phyloP scores from a whole-genome alignment of 64 coral and sea anemone genomes.

The Hydrozoanthus tunicans region DNA sequence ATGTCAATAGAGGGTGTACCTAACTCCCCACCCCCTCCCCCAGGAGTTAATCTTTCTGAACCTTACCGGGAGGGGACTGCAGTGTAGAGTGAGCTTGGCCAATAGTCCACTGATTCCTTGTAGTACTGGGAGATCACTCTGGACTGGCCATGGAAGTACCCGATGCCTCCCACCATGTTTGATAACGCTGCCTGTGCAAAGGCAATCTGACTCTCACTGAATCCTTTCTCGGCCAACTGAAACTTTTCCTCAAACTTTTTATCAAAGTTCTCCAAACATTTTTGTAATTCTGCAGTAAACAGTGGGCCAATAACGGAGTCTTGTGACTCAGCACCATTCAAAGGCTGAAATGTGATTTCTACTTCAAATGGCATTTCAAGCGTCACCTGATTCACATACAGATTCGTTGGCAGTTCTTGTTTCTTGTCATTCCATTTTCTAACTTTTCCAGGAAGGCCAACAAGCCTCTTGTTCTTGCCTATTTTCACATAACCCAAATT shows the following conservation, averaged over 20 bases:
- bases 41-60: background rate
- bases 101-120: constrained; percentile 93
- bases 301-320: constrained; percentile 62
- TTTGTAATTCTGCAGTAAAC: constrained; percentile 64
- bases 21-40: background rate
- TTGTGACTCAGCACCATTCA: constrained; percentile 53
- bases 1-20: background rate
- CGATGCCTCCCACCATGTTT: constrained; percentile 93
- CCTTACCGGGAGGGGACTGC: constrained; percentile 81
- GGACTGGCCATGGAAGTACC: constrained; percentile 89
- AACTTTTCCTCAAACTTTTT: constrained; percentile 94
- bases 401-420: constrained; percentile 74
- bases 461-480: constrained; percentile 41
- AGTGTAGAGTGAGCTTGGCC: constrained; percentile 88
- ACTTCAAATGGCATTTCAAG: constrained; percentile 88
- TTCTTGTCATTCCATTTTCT: constrained; percentile 64
- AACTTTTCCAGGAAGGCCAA: constrained; percentile 68
- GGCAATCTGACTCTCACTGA: constrained; percentile 52
- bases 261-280: constrained; percentile 80
- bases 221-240: constrained; percentile 66
- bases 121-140: constrained; percentile 81
- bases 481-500: constrained; percentile 71
- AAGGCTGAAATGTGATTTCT: constrained; percentile 90
- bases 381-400: constrained; percentile 79
- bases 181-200: constrained; percentile 89